Conservation (phyloP, 1,140 invertebrate species). For the Stegodyphus dumicola region DNA sequence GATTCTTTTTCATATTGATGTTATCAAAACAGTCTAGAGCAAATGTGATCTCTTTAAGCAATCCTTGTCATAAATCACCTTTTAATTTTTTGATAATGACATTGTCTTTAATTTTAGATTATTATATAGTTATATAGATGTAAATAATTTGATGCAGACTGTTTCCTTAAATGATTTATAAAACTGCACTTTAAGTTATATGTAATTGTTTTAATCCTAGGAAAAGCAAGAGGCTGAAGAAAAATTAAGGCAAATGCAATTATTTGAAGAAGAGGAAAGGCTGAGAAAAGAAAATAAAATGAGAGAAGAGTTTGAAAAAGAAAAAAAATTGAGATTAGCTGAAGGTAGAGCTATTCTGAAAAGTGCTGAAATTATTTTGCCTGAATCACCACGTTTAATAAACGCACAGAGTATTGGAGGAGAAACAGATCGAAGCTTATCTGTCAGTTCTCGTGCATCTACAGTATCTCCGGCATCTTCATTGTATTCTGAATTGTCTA, state of each 20-base stretch:
- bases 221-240: constrained; percentile 63
- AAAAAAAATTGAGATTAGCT: constrained; percentile 48
- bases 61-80: no score
- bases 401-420: neutral
- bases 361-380: neutral
- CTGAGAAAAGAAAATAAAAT: constrained; percentile 37
- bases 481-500: constrained; percentile 1
- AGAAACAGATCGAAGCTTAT: neutral
- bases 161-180: no score
- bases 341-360: constrained; percentile 38
- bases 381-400: constrained; percentile 8
- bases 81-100: no score
- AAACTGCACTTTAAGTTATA: no score
- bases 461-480: neutral
- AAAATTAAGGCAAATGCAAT: constrained; percentile 63
- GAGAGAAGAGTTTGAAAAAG: constrained; percentile 47
- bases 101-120: no score
- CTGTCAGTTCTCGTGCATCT: neutral
- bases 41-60: no score
- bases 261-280: constrained; percentile 61
- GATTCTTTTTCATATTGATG: no score
- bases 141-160: no score
- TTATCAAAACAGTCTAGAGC: no score
- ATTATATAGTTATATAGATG: no score
- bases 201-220: neutral